Percentiles rank a stretch among this genome's conserved stretches.
These are phyloP conservation scores for Carassius gibelio DNA, from an alignment of 2,113 vertebrate genomes.

Conservation along the genomic window DNA sequence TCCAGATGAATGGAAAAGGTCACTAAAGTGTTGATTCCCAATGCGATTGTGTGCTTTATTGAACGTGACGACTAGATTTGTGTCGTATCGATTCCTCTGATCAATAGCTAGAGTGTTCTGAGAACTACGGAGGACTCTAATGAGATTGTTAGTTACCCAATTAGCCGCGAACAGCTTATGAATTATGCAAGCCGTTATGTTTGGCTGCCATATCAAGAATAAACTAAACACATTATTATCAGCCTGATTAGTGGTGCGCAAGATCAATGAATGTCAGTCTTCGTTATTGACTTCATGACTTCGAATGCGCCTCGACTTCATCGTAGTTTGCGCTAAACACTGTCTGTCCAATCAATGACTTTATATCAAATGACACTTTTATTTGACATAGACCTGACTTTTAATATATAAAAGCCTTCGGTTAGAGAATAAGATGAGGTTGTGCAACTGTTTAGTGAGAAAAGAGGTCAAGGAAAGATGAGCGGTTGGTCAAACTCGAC, in stretches of 20 bases:
- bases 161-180: constrained; percentile 36
- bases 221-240: constrained; percentile 17
- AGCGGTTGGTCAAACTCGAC: constrained; percentile 64
- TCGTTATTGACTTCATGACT: constrained; percentile 1
- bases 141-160: constrained; percentile 44
- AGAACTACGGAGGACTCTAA: constrained; percentile 21
- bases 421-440: not conserved
- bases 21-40: constrained; percentile 6
- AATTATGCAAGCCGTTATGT: constrained; percentile 38
- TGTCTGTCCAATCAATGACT: not conserved
- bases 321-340: not conserved
- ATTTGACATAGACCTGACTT: not conserved
- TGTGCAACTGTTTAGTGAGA: not conserved
- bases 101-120: constrained; percentile 35
- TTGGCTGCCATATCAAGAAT: constrained; percentile 16
- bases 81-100: constrained; percentile 37
- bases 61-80: constrained; percentile 20
- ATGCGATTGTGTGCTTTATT: not conserved
- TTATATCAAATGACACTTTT: too few species aligned
- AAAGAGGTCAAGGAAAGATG: constrained; percentile 39
- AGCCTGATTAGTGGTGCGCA: constrained; percentile 7
- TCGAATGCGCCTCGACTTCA: not conserved
- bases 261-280: constrained; percentile 14
- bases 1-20: constrained; percentile 12
- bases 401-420: not conserved